Percentiles rank a stretch among this genome's conserved stretches.
These are phyloP conservation scores for Junonia oenone DNA, from an alignment of 2,888 invertebrate species.

Conservation along the genomic window DNA sequence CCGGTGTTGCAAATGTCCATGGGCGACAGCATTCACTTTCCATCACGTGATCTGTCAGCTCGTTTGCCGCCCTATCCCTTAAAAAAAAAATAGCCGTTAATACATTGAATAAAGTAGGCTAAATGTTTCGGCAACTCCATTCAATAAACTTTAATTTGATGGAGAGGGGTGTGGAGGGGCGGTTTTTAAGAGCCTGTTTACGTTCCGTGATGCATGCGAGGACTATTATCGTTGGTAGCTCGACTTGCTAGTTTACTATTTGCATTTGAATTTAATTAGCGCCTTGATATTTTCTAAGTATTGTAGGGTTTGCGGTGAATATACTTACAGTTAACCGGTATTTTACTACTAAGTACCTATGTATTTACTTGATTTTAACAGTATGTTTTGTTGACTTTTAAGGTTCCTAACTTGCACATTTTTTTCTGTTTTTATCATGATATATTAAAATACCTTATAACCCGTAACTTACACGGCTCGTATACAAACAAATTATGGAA, in stretches of 20 bases:
- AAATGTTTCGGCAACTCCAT: constrained; percentile 47
- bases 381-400: too few species aligned
- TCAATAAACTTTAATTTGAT: constrained; percentile 54
- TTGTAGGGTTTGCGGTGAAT: background rate
- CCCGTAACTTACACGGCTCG: too few species aligned
- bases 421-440: too few species aligned
- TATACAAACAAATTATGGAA: too few species aligned
- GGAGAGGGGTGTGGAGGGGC: constrained; percentile 33
- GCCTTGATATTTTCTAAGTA: background rate
- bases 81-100: background rate
- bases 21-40: too few species aligned
- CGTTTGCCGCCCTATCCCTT: too few species aligned
- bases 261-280: constrained; percentile 3
- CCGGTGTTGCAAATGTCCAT: too few species aligned
- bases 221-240: constrained; percentile 7
- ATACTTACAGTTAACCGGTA: background rate
- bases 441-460: too few species aligned
- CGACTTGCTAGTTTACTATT: constrained; percentile 13
- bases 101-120: constrained; percentile 29
- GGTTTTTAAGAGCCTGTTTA: constrained; percentile 23
- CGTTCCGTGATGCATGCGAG: constrained; percentile 24
- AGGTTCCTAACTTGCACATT: too few species aligned
- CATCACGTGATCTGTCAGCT: too few species aligned
- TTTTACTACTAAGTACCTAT: background rate
- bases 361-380: too few species aligned